Base-by-base conservation (phyloP, 2,888 invertebrate genomes). In the Pseudeuparius sepicola region DNA sequence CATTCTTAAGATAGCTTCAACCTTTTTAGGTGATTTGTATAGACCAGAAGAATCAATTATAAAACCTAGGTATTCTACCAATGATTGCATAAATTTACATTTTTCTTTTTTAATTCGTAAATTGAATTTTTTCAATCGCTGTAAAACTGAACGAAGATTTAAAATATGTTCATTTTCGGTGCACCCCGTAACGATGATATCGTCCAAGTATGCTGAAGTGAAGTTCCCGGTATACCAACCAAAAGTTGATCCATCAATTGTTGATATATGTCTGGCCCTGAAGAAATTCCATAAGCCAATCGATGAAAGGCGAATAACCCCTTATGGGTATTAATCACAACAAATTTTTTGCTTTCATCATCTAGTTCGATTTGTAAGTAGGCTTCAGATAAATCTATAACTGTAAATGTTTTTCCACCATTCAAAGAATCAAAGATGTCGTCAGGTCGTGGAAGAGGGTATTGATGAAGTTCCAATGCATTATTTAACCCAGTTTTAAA, bases 251-350 rank as follows among this genome's bases (percentile, higher is more conserved):
- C 58, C 31, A 57, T 43, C 12, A 46, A 42, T 14, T 42, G 31
- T 32, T 57, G 56, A 36, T 56, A 55, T 27, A 54, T 52, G 3
- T 50, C 51, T 4, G 55, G 52, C 14, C 56, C 55, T n/a, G 50
- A 46, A 5, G 52, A 47, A 6, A 57, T 49, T 6, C 58, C 59
- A 43, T 48, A 56, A 4, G 53, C 49, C n/a, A 57, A 36, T 12
- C 56, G 45, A 26, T 53, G 52, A 26, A 49, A 52, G 11, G 42
- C 34, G 35, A 44, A 58, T 3, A 58, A 27, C 0, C 59, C 56
- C 15, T 48, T 46, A 17, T 54, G 56, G 1, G 56, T 57, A 10
- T 42, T 44, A 14, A 25, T 25, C 5, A 11, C 52, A 42, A 2
- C 54, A 49, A 5, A 44, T 40, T 9, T 46, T 27, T 11, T 46